Conservation (phyloP, 2,113 vertebrate species). For the Egretta garzetta region DNA sequence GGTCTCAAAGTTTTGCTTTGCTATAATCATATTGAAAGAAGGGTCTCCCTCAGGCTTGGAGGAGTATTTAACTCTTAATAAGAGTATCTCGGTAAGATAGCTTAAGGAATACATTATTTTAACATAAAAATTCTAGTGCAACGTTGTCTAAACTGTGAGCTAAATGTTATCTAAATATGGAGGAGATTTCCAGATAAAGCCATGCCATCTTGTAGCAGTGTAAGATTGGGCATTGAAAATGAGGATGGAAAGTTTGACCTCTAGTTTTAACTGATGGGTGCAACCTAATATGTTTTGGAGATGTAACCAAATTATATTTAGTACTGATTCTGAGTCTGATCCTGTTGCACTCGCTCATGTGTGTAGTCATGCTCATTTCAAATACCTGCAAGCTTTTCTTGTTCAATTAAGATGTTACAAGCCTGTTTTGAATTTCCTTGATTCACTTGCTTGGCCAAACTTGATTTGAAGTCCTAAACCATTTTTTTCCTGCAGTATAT, state of each 20-base stretch:
- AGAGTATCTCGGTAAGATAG: not conserved
- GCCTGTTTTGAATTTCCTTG: not conserved
- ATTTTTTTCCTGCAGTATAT: not conserved
- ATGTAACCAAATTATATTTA: not conserved
- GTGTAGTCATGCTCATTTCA: not conserved
- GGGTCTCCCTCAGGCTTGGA: not conserved
- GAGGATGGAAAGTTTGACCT: not conserved
- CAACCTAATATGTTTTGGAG: not conserved
- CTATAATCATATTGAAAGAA: not conserved
- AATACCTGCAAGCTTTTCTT: not conserved
- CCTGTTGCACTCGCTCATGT: not conserved
- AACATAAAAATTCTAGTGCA: not conserved
- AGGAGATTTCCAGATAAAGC: not conserved
- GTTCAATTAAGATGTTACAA: not conserved
- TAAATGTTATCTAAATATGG: not conserved
- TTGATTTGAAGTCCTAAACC: not conserved
- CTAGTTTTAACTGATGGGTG: not conserved
- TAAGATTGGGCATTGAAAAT: not conserved
- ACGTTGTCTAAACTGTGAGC: not conserved
- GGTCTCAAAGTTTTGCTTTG: not conserved
- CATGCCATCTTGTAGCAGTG: not conserved
- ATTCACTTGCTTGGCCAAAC: not conserved
- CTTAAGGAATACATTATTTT: not conserved
- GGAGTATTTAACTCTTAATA: not conserved
- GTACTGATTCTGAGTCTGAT: not conserved